These are phyloP conservation scores for Drosophila repletoides DNA, from an alignment of 1,140 invertebrate species.

Conservation along the genomic window DNA sequence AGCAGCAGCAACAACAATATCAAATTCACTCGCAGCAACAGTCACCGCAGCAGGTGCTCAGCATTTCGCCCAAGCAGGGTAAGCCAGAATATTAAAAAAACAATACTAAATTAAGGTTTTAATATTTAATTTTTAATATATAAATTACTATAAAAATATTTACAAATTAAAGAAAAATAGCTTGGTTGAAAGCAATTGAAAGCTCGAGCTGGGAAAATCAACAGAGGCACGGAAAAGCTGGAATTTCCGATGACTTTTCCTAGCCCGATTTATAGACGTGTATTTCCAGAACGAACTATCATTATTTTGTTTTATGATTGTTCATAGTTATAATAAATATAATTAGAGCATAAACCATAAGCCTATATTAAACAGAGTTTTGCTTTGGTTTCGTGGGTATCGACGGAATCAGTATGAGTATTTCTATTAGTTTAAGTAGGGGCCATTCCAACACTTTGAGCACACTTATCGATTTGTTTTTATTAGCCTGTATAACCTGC, in stretches of 20 bases:
- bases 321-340: conserved; percentile 10
- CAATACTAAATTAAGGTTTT: not conserved
- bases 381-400: not conserved
- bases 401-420: too few species aligned
- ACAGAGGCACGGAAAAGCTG: too few species aligned
- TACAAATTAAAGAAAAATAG: not conserved
- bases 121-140: not conserved
- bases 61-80: conserved; percentile 80
- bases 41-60: conserved; percentile 79
- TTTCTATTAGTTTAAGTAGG: conserved; percentile 59
- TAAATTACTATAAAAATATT: not conserved
- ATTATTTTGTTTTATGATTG: not conserved
- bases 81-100: conserved; percentile 23
- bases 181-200: too few species aligned
- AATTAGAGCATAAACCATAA: conserved; percentile 25
- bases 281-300: too few species aligned
- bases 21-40: conserved; percentile 81
- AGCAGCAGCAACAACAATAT: conserved; percentile 66
- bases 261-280: too few species aligned
- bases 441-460: conserved; percentile 57
- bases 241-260: too few species aligned
- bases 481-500: conserved; percentile 32
- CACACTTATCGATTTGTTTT: conserved; percentile 71
- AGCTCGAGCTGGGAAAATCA: too few species aligned
- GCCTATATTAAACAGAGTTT: not conserved